Base-by-base conservation (phyloP, 2,888 invertebrate species). In the Dasysyrphus albostriatus region DNA sequence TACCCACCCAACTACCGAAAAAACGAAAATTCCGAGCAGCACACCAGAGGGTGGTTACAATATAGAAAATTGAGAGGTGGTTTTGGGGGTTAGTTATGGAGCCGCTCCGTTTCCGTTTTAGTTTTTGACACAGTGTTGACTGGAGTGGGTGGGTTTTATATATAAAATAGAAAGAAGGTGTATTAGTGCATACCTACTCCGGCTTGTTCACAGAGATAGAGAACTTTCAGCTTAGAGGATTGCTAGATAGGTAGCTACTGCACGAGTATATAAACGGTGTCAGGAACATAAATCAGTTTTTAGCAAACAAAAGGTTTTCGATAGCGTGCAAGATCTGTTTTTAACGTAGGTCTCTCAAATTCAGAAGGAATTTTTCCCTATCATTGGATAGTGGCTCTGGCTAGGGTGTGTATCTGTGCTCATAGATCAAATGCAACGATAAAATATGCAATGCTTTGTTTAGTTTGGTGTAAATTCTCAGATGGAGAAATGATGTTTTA, bases 221-320 rank as follows among this genome's bases (percentile, higher is more conserved):
- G 51, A 32, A 65, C 29, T 44, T 44, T 32, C 10, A 58, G 49
- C 51, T 74, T 49, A 16, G 59, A 10, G 49, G 65, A 75, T 74
- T 61, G 54, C 16, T 16, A 19, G 42, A 44, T 10, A 8, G n/a
- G n/a, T n/a, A n/a, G n/a, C 6, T n/a, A 47, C 5, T 37, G 5
- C 5, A 32, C 32, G 29, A 70, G 6, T 24, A 24, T 24, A 24
- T 24, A 24, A 49, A 69, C 47, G 49, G 69, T 78, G 39, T n/a
- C 69, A 8, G 42, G 67, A 42, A 74, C 49, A 73, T 77, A 82
- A 85, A 85, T 85, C 81, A 85, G 77, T 39, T 39, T 81, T 42
- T 19, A 34, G 73, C 77, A 81, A 85, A 77, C 85, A 85, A 74
- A 24, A 73, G 39, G 59, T 59, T 76, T 72, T 59, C 39, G 51